Evolutionary conservation across 2,113 vertebrate genomes (phyloP), one percentile per base, ranked within the genome.

Genomic region (Pseudonaja textilis): DNA sequence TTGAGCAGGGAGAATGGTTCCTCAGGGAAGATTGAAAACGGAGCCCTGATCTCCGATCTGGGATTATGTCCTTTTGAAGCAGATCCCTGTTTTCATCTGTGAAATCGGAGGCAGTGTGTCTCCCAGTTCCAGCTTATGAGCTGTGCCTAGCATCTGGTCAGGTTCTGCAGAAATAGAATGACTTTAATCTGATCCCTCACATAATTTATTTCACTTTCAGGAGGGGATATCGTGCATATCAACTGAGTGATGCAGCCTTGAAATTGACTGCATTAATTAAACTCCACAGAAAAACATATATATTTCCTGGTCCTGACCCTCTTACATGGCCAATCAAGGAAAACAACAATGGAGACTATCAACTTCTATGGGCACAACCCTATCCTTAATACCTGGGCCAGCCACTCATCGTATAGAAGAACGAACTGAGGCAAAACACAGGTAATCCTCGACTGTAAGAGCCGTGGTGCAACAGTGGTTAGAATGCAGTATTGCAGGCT

Each of bases 351-450:
- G 3, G 29, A 91, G 93, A 88, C 88, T 91, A 94, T 90, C 89
- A 94, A 94, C 92, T 91, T 96, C 95, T 93, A 93, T 69, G 95
- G 56, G 94, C 7, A 90, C 95, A 94, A 34, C 16, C 92, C 25
- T 87, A 95, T 29, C 39, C 87, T n/a, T 3, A 94, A 93, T 92
- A 87, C 16, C 45, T 42, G 34, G 18, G 93, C 95, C 89, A 90
- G 93, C 16, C 93, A 85, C 89, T 88, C 95, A 96, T 89, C 88
- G 86, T 89, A 89, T 47, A 57, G 10, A 52, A 91, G 90, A 90
- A 69, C 85, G 52, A 47, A 59, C 9, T 89, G 50, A 81, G 39
- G 18, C 69, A 39, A 81, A 81, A 81, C 1, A 34, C 29, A 6
- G 64, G 29, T 69, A 5, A 69, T 6, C 64, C 14, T 34, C 1